Evolutionary conservation across 1,140 invertebrate genomes (phyloP).

Genomic region (Drosophila pseudoobscura): DNA sequence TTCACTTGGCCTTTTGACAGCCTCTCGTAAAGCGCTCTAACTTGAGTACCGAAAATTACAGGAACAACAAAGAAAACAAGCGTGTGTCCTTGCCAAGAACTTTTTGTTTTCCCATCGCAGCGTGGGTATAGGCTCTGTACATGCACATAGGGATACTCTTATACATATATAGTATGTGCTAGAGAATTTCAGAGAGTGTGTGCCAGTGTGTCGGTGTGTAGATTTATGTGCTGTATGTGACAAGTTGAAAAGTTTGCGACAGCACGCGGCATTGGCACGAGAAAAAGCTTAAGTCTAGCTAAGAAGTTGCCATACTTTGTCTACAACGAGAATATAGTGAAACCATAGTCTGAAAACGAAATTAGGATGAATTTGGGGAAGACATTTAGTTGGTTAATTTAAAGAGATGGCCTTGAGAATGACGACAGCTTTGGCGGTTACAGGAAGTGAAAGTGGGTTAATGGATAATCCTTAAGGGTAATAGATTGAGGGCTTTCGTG

Average conservation of each 20-base stretch:
- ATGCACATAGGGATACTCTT: conserved; percentile 13
- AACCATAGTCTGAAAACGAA: conserved; percentile 20
- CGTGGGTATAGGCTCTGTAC: conserved; percentile 56
- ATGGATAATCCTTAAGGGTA: conserved; percentile 25
- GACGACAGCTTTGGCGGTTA: no score
- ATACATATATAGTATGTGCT: neutral
- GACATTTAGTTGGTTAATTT: conserved; percentile 35
- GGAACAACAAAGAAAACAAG: conserved; percentile 34
- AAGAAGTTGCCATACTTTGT: conserved; percentile 33
- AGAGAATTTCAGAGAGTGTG: conserved; percentile 1
- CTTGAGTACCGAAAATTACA: conserved; percentile 31
- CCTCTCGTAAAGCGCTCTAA: conserved; percentile 40
- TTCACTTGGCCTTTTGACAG: conserved; percentile 68
- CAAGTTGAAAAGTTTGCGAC: conserved; percentile 50
- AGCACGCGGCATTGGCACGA: conserved; percentile 14
- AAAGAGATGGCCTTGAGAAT: conserved; percentile 13
- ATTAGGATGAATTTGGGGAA: conserved; percentile 25
- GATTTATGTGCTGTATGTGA: conserved; percentile 71
- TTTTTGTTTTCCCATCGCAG: conserved; percentile 42
- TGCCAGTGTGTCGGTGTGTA: conserved; percentile 34
- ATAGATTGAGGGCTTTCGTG: neutral
- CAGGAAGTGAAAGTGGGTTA: conserved; percentile 19
- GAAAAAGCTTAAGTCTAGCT: conserved; percentile 34
- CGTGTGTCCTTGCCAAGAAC: conserved; percentile 44
- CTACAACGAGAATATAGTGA: no score